Evolutionary conservation across 1,140 invertebrate genomes (phyloP).

Genomic region (Drosophila dunni): DNA sequence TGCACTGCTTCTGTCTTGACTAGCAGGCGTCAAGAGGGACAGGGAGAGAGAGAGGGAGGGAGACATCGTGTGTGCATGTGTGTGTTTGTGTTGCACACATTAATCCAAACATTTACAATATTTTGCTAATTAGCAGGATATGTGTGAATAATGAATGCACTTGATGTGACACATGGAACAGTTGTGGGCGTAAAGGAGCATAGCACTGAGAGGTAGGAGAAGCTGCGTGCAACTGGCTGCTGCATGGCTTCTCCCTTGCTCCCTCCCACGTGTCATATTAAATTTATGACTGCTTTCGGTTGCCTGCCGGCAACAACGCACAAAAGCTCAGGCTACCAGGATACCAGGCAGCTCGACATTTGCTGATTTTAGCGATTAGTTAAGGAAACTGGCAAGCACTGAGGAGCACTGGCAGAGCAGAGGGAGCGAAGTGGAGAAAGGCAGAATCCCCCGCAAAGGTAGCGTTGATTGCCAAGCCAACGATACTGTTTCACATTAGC

Average conservation of each 20-base stretch:
- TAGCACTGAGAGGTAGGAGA: neutral
- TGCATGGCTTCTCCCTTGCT: constrained; percentile 6
- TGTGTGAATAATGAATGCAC: constrained; percentile 79
- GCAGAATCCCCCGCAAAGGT: neutral
- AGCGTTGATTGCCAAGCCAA: neutral
- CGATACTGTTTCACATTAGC: constrained; percentile 38
- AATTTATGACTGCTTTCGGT: constrained; percentile 68
- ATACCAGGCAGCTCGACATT: constrained; percentile 13
- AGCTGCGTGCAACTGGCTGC: neutral
- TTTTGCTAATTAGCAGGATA: constrained; percentile 82
- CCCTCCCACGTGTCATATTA: constrained; percentile 71
- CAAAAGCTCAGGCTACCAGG: constrained; percentile 18
- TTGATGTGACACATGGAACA: constrained; percentile 31
- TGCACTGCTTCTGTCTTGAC: constrained; percentile 53
- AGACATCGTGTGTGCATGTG: neutral
- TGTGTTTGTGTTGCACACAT: constrained; percentile 48
- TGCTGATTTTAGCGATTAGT: constrained; percentile 49
- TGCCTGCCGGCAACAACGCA: constrained; percentile 32
- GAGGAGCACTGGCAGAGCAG: neutral
- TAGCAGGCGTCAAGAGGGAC: neutral
- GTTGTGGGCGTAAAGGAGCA: constrained; percentile 8
- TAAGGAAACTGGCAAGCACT: constrained; percentile 13
- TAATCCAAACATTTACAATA: constrained; percentile 83
- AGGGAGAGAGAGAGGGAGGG: neutral
- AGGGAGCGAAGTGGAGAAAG: neutral